Evolutionary conservation across 2,797 vertebrate species (phyloP), one percentile per base, ranked within the genome.

Genomic region (Lutjanus campechanus): DNA sequence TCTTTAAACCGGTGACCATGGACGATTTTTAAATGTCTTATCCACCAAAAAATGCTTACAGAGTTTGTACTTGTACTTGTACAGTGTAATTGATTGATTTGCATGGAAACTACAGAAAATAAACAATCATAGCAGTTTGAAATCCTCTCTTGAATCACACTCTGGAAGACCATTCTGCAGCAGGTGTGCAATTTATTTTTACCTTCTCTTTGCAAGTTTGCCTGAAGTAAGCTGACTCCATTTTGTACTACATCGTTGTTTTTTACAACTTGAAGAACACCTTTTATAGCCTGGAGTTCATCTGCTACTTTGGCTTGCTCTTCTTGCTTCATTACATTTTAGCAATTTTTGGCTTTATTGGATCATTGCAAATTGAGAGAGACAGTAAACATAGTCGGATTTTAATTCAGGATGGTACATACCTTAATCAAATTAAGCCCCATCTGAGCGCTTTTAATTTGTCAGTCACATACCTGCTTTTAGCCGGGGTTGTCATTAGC

Each of bases 231-330:
- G 56, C 29, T 49, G 22, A 22, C 46, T 83, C 8, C 8, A 53
- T 70, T 70, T 61, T 71, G 55, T 50, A 36, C 16, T 68, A 50
- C 6, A 56, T 44, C 8, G 41, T 68, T 25, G 5, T 68, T 75
- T 11, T 55, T 77, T 68, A 61, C 71, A 83, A 51, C 50, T 61
- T 72, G 11, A 71, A 76, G 7, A 68, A 65, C 22, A 74, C 19
- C 20, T 65, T 83, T 60, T 62, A 70, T 63, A 77, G 70, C 70
- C 64, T 43, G 41, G 3, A 71, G 73, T 61, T 80, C 9, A 54
- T 73, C 61, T 78, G 46, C 60, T 59, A 16, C 22, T 49, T 69
- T 36, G 62, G 29, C 22, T 54, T 47, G 22, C 5, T 70, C 44
- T 44, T 76, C 36, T 53, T 75, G 72, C 51, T 22, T 43, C 49